Base-by-base conservation (phyloP, 2,113 vertebrate genomes). In the Guaruba guarouba region DNA sequence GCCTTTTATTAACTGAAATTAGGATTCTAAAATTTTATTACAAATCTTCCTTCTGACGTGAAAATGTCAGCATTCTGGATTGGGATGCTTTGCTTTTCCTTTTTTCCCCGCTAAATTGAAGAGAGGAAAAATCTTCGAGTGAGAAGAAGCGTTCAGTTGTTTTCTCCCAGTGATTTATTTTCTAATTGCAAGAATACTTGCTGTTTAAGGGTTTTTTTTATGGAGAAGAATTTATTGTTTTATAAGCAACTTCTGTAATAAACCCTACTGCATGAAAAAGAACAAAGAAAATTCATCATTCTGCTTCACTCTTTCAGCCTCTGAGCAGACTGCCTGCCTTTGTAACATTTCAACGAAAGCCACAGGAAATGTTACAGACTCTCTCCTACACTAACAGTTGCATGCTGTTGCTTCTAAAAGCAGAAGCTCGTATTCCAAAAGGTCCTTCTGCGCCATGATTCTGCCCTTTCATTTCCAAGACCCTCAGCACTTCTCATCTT, bases 61-160 rank as follows among this genome's bases (percentile, higher is more conserved):
- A 71, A 71, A 86, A 63, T 7, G 10, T 63, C 13, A 48, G 17
- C 49, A 59, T 67, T 71, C 23, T 48, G 20, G 44, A 77, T 19
- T 48, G 39, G 11, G 9, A 13, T 41, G 41, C 6, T 69, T 77
- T 48, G 76, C 9, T 24, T 62, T 57, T 20, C 10, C 13, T 19
- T 75, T 51, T 57, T 35, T 13, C 8, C 11, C n/a, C 15, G 29
- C 8, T 46, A 39, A 55, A 73, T 3, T 27, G 29, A 74, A 82
- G 23, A 69, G 27, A 15, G 37, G n/a, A 13, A 70, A 84, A 67
- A 44, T 29, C 92, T 84, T 71, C 15, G 51, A 68, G 59, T 15
- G 16, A 57, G 24, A 57, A 71, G 74, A 51, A 54, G 22, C 1
- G 15, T 14, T 1, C 0, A 4, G 0, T 2, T 5, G 8, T 43